Evolutionary conservation across 2,113 vertebrate genomes (phyloP), one percentile per base, ranked within the genome.

Genomic region (Rutilus rutilus): DNA sequence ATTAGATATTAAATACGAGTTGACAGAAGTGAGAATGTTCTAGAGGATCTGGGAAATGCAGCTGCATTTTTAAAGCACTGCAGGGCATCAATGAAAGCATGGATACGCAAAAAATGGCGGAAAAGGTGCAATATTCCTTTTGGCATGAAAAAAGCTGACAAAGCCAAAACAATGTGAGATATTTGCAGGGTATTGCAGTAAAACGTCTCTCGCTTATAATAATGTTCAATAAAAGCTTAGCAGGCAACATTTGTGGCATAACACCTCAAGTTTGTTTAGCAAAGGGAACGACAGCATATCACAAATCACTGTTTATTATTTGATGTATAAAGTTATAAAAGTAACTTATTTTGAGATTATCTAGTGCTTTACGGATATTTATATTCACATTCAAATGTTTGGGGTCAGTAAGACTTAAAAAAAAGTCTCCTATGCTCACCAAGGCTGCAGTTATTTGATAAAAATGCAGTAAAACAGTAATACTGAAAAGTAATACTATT

Each of bases 81-180:
- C 54, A 25, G 23, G 36, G 6, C 42, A 17, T 59, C 42, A 30
- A 11, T 65, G 50, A 25, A 76, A 45, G 11, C 30, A 81, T 27
- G 36, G 47, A 69, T 36, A 25, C 4, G 45, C 52, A 36, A 45
- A 42, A 42, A 30, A 71, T 33, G 39, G 64, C 17, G 27, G 33
- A 65, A 27, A 5, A 91, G 93, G 94, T 94, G 94, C 93, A 95
- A 94, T 95, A 93, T 93, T 95, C 89, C 91, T 86, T 89, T 90
- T 39, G 86, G 87, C 89, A 92, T 85, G 30, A 93, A 75, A 87
- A 90, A 80, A 80, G 89, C 88, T 39, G 62, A 88, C 83, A 86
- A 87, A 90, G 89, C 57, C 87, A 85, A 81, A 89, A 83, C 87
- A 60, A 60, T 9, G 21, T 17, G 23, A 60, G 15, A 36, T 21